These are phyloP conservation scores for Hylaea fasciaria DNA, from an alignment of 2,888 invertebrate species.

Conservation along the genomic window DNA sequence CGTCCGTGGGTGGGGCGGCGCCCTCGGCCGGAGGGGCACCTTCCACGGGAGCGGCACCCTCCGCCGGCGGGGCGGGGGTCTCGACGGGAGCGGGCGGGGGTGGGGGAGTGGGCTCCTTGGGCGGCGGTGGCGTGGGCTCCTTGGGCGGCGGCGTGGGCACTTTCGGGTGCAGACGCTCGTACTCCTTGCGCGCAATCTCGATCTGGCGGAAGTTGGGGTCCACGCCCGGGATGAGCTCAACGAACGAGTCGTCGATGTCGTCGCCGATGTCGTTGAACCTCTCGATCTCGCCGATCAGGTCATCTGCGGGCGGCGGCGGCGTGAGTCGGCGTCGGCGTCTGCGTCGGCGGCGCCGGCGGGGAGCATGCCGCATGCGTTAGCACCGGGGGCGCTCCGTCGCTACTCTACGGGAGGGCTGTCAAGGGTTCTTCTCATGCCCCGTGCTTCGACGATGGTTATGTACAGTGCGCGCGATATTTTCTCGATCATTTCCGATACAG, in stretches of 20 bases:
- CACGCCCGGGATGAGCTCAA: slow-evolving; percentile 89
- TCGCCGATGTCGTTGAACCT: slow-evolving; percentile 96
- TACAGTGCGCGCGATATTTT: slow-evolving; percentile 46
- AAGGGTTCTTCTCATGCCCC: slow-evolving; percentile 62
- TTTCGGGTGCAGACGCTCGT: slow-evolving; percentile 58
- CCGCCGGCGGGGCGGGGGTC: slow-evolving; percentile 45
- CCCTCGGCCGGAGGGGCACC: slow-evolving; percentile 51
- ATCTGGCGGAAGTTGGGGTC: slow-evolving; percentile 73
- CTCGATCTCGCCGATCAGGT: slow-evolving; percentile 94
- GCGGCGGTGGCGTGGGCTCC: slow-evolving; percentile 50
- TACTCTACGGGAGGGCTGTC: slow-evolving; percentile 56
- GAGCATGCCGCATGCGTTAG: slow-evolving; percentile 56
- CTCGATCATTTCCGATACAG: slow-evolving; percentile 6
- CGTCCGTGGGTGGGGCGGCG: slow-evolving; percentile 48
- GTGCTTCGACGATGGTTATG: slow-evolving; percentile 62
- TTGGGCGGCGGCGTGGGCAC: slow-evolving; percentile 50
- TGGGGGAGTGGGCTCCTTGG: slow-evolving; percentile 46
- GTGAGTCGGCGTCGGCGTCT: slow-evolving; percentile 43
- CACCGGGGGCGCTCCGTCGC: slow-evolving; percentile 53
- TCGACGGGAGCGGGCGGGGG: slow-evolving; percentile 36
- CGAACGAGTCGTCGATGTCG: slow-evolving; percentile 96
- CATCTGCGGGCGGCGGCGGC: slow-evolving; percentile 87
- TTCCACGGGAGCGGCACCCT: slow-evolving; percentile 44
- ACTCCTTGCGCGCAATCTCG: slow-evolving; percentile 62
- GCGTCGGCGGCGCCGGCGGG: slow-evolving; percentile 30